These are phyloP conservation scores for Cavia porcellus DNA, from an alignment of 2,113 vertebrate genomes.

Conservation along the genomic window DNA sequence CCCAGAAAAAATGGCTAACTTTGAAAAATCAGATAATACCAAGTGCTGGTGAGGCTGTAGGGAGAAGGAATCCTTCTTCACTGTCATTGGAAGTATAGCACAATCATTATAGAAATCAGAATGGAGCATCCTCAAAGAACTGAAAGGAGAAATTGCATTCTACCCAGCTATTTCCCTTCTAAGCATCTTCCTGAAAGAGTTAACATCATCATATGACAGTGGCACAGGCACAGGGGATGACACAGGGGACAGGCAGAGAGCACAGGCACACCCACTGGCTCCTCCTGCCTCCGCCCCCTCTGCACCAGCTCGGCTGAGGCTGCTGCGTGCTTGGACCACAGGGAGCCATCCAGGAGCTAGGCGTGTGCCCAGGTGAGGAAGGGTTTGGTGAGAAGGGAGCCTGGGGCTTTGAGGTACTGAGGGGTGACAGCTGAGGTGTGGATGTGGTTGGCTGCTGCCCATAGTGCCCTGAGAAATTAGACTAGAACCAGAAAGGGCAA, in stretches of 20 bases:
- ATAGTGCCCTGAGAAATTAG: neutral
- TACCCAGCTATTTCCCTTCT: neutral
- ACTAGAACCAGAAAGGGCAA: neutral
- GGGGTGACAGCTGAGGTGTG: neutral
- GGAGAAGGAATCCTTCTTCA: neutral
- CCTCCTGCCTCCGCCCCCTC: neutral
- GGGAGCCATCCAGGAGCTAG: neutral
- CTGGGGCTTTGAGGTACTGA: neutral
- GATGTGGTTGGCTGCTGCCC: neutral
- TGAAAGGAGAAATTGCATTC: neutral
- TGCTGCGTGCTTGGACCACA: fast-evolving
- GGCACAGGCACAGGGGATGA: neutral
- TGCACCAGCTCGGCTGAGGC: neutral
- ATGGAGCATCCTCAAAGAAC: neutral
- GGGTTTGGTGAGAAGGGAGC: slow-evolving; percentile 36
- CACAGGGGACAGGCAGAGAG: neutral
- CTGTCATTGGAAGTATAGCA: neutral
- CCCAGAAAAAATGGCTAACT: neutral
- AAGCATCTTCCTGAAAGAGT: neutral
- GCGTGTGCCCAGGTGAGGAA: slow-evolving; percentile 40
- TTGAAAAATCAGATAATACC: neutral
- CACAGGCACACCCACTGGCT: neutral
- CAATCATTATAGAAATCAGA: neutral
- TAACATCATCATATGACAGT: neutral
- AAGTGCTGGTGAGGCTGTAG: neutral